These are phyloP conservation scores for Chironex yamaguchii DNA, from an alignment of 30 jellyfish, hydroid and myxozoan genomes.

Conservation along the genomic window DNA sequence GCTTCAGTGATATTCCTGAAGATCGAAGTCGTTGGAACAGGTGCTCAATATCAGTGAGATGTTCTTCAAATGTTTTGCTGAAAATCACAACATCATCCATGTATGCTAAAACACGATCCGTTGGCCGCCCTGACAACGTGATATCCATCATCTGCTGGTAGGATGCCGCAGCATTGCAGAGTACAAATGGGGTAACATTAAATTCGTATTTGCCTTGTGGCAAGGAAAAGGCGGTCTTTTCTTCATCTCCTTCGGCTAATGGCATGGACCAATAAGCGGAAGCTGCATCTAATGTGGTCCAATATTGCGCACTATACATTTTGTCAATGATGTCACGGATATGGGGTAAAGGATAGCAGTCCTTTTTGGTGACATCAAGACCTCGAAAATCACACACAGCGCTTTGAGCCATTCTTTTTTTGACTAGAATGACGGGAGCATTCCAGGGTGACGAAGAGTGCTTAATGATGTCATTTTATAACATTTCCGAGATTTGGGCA, in stretches of 20 bases:
- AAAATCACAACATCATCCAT: constrained; percentile 31
- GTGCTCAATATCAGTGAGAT: neutral
- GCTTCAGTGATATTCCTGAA: constrained; percentile 30
- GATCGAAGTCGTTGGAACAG: neutral
- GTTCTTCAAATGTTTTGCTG: constrained; percentile 7
- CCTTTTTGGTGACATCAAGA: neutral
- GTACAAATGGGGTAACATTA: constrained; percentile 10
- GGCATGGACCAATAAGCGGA: constrained; percentile 24
- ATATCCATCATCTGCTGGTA: constrained; percentile 7
- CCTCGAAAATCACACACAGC: neutral
- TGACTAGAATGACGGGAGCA: constrained; percentile 48
- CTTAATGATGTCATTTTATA: neutral
- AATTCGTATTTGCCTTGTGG: constrained; percentile 24
- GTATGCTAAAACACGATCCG: constrained; percentile 22
- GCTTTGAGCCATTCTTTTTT: neutral
- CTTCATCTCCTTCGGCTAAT: constrained; percentile 2
- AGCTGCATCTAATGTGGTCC: constrained; percentile 43
- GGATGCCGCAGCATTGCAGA: constrained; percentile 27
- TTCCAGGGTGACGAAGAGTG: constrained; percentile 48
- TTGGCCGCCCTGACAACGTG: constrained; percentile 7
- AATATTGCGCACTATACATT: constrained; percentile 59
- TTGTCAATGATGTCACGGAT: neutral
- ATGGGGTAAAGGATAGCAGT: neutral
- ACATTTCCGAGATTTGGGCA: neutral
- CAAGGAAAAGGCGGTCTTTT: constrained; percentile 14